These are phyloP conservation scores for Thunnus maccoyii DNA, from an alignment of 2,113 vertebrate species.

Conservation along the genomic window DNA sequence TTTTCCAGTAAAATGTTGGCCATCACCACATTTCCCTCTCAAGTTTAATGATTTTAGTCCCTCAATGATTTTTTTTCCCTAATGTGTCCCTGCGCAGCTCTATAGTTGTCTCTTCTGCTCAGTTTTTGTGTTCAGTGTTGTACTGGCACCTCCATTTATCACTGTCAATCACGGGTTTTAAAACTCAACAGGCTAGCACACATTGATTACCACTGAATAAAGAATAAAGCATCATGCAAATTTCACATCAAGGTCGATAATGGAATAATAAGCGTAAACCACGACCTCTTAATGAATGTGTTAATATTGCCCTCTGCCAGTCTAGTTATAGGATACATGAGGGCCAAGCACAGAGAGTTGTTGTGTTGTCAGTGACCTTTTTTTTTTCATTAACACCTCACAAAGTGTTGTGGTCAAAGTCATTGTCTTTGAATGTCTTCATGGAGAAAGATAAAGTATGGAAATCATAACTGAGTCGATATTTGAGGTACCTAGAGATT, in stretches of 20 bases:
- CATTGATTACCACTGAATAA: constrained; percentile 69
- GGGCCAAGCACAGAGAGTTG: not conserved
- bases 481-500: constrained; percentile 21
- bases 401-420: not conserved
- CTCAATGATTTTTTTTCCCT: not conserved
- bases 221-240: constrained; percentile 71
- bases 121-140: constrained; percentile 22
- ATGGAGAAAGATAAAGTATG: constrained; percentile 1
- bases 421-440: not conserved
- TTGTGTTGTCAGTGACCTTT: constrained; percentile 24
- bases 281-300: constrained; percentile 64
- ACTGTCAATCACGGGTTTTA: constrained; percentile 70
- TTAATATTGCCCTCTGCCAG: constrained; percentile 42
- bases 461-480: constrained; percentile 17
- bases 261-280: constrained; percentile 71
- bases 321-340: constrained; percentile 21
- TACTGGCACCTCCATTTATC: constrained; percentile 70
- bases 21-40: constrained; percentile 15
- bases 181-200: constrained; percentile 64
- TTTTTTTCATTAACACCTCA: constrained; percentile 4
- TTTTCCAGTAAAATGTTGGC: constrained; percentile 25
- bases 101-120: constrained; percentile 28
- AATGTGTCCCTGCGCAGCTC: constrained; percentile 38
- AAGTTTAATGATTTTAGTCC: constrained; percentile 29
- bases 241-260: constrained; percentile 74